These are phyloP conservation scores for Haliaeetus leucogaster DNA, from an alignment of 2,113 vertebrate species.

Conservation along the genomic window DNA sequence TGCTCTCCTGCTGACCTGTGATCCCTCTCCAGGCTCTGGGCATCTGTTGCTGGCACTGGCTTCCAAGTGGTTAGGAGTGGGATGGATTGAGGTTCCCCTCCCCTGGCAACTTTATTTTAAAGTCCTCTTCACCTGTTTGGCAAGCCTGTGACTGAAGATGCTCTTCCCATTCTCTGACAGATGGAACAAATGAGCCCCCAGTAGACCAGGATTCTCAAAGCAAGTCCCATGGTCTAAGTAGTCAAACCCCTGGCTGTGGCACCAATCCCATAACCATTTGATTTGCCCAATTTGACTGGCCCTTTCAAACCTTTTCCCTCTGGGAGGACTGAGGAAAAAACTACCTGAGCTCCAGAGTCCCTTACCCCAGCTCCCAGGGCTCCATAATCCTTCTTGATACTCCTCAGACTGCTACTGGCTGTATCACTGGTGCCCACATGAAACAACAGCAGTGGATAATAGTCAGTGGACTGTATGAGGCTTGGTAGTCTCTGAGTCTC, in stretches of 20 bases:
- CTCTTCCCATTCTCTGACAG: not conserved
- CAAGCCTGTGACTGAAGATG: not conserved
- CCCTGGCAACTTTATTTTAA: not conserved
- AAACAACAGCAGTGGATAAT: not conserved
- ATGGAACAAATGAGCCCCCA: not conserved
- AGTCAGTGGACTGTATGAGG: not conserved
- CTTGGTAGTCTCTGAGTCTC: not conserved
- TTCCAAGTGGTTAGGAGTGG: not conserved
- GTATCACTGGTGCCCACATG: not conserved
- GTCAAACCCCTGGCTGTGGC: not conserved
- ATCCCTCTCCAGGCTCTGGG: not conserved
- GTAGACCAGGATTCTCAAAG: not conserved
- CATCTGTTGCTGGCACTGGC: not conserved
- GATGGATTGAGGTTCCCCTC: not conserved
- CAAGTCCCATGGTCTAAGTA: not conserved
- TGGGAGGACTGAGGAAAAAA: no score
- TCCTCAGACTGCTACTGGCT: not conserved
- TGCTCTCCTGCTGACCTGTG: no score
- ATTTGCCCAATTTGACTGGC: not conserved
- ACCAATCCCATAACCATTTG: not conserved
- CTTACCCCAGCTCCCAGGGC: no score
- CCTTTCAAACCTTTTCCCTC: not conserved
- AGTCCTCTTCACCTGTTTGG: not conserved
- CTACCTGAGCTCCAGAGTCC: no score
- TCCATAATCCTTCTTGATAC: not conserved